Evolutionary conservation across 1,140 invertebrate species (phyloP), one percentile per base, ranked within the genome.

Genomic region (Whitmania pigra): DNA sequence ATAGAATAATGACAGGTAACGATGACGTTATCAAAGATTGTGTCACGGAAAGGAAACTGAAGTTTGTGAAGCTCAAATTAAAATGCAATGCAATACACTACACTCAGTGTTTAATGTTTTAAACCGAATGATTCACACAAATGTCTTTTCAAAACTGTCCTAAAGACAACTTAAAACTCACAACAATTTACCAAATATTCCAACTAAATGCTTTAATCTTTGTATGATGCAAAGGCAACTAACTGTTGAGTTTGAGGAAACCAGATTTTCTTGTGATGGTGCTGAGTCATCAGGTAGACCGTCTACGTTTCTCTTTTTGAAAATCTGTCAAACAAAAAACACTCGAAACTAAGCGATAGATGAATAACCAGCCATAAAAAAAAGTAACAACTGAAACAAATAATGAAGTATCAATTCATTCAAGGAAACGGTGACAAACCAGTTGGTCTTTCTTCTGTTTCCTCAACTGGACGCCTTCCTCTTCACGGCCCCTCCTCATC

Each of bases 391-490:
- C 20, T 27, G 11, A 69, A 36, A 69, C 29, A 69, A 27, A 69
- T 43, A 25, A 20, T 0, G 20, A 67, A 53, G 22, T 29, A 25
- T 54, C 72, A 71, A 25, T 22, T 22, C 13, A 49, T 49, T 49
- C 43, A 11, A 15, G 15, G 43, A 11, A 11, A 49, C 2, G 43
- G 15, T 49, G 43, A 49, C 67, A 11, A 69, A 82, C 81, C 74
- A 82, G 80, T 77, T 82, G 79, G 76, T 97, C 94, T 76, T 94
- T 82, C 82, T 96, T 96, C 77, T 94, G 93, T 85, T 97, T 97
- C 31, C 95, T 83, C 49, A 97, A 84, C 78, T 97, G 94, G 31
- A 97, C 89, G 49, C 94, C 94, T 84, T 97, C 93, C 79, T 98
- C 94, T 84, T 98, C 94, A 72, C 94, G 84, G 67, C 94, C 84